A percentile compares a stretch with the other conserved stretches of the same genome.
Conservation (phyloP, 1,140 invertebrate species). For the Piezodorus guildinii region DNA sequence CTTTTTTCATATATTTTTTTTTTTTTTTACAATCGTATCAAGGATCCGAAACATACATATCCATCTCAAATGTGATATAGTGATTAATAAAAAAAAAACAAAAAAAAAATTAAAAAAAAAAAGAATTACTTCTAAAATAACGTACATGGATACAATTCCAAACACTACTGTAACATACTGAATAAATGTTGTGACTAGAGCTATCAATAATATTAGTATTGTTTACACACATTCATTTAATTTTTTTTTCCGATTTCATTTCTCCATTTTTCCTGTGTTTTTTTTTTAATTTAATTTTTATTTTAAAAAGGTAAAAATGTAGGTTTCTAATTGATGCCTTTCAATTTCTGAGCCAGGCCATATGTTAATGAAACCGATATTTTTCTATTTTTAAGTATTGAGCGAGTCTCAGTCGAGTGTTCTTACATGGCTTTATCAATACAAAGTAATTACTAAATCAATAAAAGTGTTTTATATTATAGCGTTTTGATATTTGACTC, state of each 20-base stretch:
- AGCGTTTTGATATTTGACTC: not conserved
- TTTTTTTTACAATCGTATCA: constrained; percentile 5
- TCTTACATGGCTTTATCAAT: constrained; percentile 24
- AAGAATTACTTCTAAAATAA: not conserved
- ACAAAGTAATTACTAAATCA: constrained; percentile 16
- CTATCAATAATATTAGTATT: constrained; percentile 4
- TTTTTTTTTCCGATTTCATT: not conserved
- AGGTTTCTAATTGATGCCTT: constrained; percentile 20
- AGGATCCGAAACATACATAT: constrained; percentile 21
- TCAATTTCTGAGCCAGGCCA: constrained; percentile 22
- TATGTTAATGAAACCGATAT: constrained; percentile 22
- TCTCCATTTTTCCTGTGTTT: not conserved
- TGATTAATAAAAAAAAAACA: constrained; percentile 10
- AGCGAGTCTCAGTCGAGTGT: constrained; percentile 22
- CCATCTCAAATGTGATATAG: constrained; percentile 23
- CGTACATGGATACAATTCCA: not conserved
- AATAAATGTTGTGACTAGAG: constrained; percentile 6
- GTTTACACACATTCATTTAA: not conserved
- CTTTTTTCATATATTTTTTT: not conserved
- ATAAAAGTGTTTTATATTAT: constrained; percentile 21
- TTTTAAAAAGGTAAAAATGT: constrained; percentile 14
- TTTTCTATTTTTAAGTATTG: constrained; percentile 24
- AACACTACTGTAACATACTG: constrained; percentile 5
- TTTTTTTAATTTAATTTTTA: constrained; percentile 10
- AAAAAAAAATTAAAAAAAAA: constrained; percentile 9